phyloP scores from a whole-genome alignment of 2,113 vertebrate genomes.

The Ursus arctos region DNA sequence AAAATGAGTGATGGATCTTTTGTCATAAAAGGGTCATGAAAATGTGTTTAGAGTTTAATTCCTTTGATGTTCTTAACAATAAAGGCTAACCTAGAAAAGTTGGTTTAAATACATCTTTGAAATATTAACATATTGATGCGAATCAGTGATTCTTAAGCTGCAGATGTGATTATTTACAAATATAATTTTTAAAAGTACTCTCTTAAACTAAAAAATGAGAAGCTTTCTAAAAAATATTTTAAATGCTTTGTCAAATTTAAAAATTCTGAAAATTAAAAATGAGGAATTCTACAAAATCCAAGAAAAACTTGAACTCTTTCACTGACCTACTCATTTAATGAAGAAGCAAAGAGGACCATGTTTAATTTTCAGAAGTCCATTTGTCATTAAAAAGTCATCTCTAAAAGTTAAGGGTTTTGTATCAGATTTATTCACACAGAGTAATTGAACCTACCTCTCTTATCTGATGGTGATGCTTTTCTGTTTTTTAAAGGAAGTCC shows the following conservation, averaged over 20 bases:
- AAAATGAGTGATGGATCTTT: neutral
- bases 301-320: neutral
- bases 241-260: constrained; percentile 22
- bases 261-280: neutral
- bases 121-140: neutral
- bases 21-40: neutral
- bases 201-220: neutral
- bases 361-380: constrained; percentile 29
- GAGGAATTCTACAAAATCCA: neutral
- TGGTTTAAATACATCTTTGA: neutral
- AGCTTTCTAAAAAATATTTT: neutral
- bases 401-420: neutral
- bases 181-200: neutral
- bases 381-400: neutral
- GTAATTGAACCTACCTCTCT: neutral
- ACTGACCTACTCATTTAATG: neutral
- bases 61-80: neutral
- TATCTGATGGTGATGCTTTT: neutral
- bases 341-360: neutral
- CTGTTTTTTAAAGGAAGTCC: neutral
- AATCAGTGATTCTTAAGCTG: neutral
- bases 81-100: neutral
- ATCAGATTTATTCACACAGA: neutral
- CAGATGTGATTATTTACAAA: neutral
- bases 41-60: constrained; percentile 6